Conservation (phyloP, 2,113 vertebrate genomes). For the Plecturocebus donacophilus region DNA sequence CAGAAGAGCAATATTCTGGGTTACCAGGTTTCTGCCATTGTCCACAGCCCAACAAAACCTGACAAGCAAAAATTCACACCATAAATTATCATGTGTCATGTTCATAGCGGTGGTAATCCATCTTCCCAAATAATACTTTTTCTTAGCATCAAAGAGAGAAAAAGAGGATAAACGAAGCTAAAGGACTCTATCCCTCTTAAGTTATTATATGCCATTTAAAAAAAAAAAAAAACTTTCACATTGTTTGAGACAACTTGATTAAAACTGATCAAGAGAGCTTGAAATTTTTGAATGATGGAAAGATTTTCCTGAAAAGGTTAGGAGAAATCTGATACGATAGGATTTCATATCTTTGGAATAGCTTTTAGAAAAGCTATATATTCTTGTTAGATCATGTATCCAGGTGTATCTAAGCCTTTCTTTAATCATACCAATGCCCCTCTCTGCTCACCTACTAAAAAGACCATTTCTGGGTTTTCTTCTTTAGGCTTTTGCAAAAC, state of each 20-base stretch:
- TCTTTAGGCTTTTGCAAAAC: not conserved
- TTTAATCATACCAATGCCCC: constrained; percentile 57
- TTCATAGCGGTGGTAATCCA: not conserved
- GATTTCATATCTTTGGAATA: constrained; percentile 64
- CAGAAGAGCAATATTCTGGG: not conserved
- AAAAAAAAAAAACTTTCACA: too few species aligned
- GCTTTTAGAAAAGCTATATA: constrained; percentile 63
- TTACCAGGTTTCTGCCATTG: not conserved
- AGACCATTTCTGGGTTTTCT: not conserved
- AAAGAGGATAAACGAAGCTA: not conserved
- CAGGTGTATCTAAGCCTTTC: not conserved
- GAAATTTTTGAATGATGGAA: constrained; percentile 46
- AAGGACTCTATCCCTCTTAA: not conserved
- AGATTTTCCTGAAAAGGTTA: constrained; percentile 68
- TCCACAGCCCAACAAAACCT: not conserved
- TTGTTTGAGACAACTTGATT: constrained; percentile 54
- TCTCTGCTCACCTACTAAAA: constrained; percentile 18
- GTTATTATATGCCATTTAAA: not conserved
- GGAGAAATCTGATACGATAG: constrained; percentile 50
- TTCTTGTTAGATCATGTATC: not conserved
- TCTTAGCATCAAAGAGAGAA: not conserved
- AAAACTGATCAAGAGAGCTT: not conserved
- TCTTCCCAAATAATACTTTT: not conserved
- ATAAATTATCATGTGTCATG: not conserved
- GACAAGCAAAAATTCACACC: not conserved